Evolutionary conservation across 2,888 invertebrate genomes (phyloP).

Genomic region (Drosophila mulleri): DNA sequence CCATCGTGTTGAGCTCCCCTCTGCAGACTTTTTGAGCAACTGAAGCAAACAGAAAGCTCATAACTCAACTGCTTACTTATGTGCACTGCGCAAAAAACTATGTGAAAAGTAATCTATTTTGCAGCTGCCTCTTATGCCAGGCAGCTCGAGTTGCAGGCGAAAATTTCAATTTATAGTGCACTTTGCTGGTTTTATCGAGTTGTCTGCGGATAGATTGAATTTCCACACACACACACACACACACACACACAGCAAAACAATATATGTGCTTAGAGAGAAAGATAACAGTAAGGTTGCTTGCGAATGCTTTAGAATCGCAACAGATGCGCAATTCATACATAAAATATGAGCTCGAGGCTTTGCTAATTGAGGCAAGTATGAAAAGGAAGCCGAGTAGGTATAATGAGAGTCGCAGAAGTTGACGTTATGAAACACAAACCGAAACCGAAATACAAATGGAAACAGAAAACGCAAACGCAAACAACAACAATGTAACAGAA

Average conservation of each 20-base stretch:
- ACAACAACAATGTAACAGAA: conserved; percentile 19
- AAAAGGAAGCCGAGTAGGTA: conserved; percentile 50
- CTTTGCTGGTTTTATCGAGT: conserved; percentile 44
- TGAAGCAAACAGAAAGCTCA: conserved; percentile 10
- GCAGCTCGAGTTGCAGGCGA: conserved; percentile 41
- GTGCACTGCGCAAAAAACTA: conserved; percentile 2
- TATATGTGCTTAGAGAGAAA: neutral
- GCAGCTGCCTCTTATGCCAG: conserved; percentile 25
- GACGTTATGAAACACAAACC: conserved; percentile 41
- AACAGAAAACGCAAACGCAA: neutral
- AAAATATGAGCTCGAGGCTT: conserved; percentile 30
- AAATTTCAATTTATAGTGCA: conserved; percentile 42
- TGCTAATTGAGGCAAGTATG: conserved; percentile 67
- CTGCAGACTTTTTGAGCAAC: conserved; percentile 31
- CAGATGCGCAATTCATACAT: conserved; percentile 15
- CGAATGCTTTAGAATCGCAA: neutral
- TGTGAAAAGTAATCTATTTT: conserved; percentile 20
- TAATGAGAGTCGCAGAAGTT: conserved; percentile 36
- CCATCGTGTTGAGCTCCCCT: conserved; percentile 17
- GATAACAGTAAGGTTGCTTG: neutral
- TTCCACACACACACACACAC: conserved; percentile 24
- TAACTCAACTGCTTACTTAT: conserved; percentile 28
- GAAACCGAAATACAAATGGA: neutral
- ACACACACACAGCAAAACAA: neutral
- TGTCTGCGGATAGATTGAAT: conserved; percentile 53